phyloP scores from a whole-genome alignment of 2,888 invertebrate species.

The Omphaloscelis lunosa region DNA sequence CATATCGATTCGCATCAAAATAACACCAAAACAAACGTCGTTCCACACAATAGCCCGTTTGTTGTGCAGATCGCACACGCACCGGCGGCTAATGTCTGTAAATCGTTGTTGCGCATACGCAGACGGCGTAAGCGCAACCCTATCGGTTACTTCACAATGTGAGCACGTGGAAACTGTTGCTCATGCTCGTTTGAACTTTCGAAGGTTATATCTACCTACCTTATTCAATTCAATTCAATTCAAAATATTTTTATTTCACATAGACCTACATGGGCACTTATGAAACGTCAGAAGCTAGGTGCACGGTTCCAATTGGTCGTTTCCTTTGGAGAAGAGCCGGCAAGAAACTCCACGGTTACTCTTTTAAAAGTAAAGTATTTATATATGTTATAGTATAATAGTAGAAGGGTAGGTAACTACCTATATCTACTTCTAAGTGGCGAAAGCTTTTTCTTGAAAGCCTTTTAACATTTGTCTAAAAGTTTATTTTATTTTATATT shows the following conservation, averaged over 20 bases:
- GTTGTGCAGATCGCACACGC: slow-evolving; percentile 63
- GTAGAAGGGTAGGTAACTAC: background rate
- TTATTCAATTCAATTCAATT: too few relatives aligned
- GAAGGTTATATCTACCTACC: slow-evolving; percentile 24
- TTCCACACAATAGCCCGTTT: slow-evolving; percentile 55
- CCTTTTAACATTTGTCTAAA: background rate
- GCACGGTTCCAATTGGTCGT: too few relatives aligned
- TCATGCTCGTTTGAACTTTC: slow-evolving; percentile 68
- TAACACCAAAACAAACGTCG: slow-evolving; percentile 49
- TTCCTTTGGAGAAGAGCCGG: too few relatives aligned
- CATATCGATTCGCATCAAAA: slow-evolving; percentile 42
- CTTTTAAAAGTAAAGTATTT: too few relatives aligned
- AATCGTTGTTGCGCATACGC: slow-evolving; percentile 70
- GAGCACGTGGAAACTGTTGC: slow-evolving; percentile 77
- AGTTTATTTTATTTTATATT: background rate
- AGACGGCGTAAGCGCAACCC: slow-evolving; percentile 74
- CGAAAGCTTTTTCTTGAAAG: background rate
- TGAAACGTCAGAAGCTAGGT: too few relatives aligned
- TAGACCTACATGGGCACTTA: too few relatives aligned
- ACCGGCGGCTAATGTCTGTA: slow-evolving; percentile 69
- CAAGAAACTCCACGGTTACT: too few relatives aligned
- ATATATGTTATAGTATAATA: too few relatives aligned
- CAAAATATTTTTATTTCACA: too few relatives aligned
- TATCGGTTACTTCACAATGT: slow-evolving; percentile 82
- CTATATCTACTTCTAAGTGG: background rate